A percentile compares a stretch with the other conserved stretches of the same genome.
Evolutionary conservation across 2,113 vertebrate genomes (phyloP).

Genomic region (Laterallus jamaicensis): DNA sequence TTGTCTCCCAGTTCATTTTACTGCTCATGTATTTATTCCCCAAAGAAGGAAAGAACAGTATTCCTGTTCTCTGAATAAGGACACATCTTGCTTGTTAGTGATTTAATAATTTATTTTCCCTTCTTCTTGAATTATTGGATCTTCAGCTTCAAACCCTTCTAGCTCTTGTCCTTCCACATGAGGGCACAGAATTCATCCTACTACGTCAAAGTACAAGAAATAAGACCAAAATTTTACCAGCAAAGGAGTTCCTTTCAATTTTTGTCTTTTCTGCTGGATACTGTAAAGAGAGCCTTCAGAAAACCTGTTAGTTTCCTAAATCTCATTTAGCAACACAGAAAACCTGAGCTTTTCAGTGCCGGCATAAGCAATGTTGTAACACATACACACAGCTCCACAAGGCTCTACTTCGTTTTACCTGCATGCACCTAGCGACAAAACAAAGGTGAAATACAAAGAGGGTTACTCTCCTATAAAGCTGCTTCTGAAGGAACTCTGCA

Average conservation of each 20-base stretch:
- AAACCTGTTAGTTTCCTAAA: neutral
- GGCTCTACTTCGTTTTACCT: neutral
- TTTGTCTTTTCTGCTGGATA: neutral
- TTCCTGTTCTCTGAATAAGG: conserved; percentile 61
- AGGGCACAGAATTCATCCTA: neutral
- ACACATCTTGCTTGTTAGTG: conserved; percentile 20
- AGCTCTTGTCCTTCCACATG: neutral
- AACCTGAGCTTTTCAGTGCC: neutral
- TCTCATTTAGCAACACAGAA: neutral
- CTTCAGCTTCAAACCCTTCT: neutral
- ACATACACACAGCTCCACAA: neutral
- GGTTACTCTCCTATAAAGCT: conserved; percentile 36
- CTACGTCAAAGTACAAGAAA: neutral
- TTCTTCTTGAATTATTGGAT: neutral
- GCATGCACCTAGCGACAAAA: neutral
- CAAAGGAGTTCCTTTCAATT: neutral
- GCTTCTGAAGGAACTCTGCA: conserved; percentile 41
- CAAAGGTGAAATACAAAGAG: neutral
- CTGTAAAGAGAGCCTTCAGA: neutral
- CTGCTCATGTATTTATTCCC: conserved; percentile 43
- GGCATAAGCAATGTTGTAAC: neutral
- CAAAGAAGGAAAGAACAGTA: conserved; percentile 69
- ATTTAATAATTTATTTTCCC: conserved; percentile 30
- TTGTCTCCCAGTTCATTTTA: conserved; percentile 54
- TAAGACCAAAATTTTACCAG: neutral